A percentile compares a stretch with the other conserved stretches of the same genome.
These are phyloP conservation scores for Petromus typicus DNA, from an alignment of 2,113 vertebrate species.

Conservation along the genomic window DNA sequence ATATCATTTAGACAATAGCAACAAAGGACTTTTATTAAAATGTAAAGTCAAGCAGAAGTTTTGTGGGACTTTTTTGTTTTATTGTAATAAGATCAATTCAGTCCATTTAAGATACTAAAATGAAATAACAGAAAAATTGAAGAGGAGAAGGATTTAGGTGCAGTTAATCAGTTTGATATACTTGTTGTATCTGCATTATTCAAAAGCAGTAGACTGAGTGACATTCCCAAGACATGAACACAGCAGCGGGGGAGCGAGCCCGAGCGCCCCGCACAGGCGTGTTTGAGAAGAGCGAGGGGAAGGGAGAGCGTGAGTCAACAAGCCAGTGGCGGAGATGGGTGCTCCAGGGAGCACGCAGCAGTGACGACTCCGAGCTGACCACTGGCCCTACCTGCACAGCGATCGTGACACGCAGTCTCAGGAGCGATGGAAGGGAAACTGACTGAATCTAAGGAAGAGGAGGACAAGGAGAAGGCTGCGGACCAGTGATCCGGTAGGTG, in stretches of 20 bases:
- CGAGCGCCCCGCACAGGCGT: not conserved
- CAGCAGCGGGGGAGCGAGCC: not conserved
- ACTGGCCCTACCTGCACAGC: too few relatives aligned
- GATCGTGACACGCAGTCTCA: not conserved
- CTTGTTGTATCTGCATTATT: not conserved
- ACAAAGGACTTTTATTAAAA: not conserved
- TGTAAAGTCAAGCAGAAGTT: not conserved
- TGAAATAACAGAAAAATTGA: not conserved
- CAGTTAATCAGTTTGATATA: not conserved
- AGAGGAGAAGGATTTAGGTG: not conserved
- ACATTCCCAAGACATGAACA: not conserved
- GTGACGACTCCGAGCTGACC: not conserved
- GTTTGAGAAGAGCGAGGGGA: not conserved
- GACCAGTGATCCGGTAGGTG: not conserved
- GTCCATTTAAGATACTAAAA: not conserved
- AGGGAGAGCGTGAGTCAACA: not conserved
- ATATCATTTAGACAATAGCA: conserved; percentile 6
- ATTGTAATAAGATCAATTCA: not conserved
- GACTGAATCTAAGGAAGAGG: not conserved
- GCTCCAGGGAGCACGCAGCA: not conserved
- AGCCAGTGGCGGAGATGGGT: too few relatives aligned
- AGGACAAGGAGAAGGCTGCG: not conserved
- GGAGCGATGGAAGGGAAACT: not conserved
- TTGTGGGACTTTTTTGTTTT: not conserved
- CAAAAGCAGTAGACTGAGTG: not conserved